Evolutionary conservation across 1,140 invertebrate species (phyloP).

Genomic region (Drosophila insularis): DNA sequence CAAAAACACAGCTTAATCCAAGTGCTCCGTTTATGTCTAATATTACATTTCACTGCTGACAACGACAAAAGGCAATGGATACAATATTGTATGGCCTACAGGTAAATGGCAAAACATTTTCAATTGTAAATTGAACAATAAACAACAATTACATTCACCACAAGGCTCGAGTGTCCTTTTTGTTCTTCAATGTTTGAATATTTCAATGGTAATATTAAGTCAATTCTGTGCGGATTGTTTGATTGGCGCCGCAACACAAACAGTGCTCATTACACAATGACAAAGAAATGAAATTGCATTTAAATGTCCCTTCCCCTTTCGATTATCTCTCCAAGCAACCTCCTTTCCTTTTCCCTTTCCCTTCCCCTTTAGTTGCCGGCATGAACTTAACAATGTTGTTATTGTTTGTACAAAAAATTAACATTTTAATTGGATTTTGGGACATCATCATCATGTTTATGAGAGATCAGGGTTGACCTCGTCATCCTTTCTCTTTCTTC

Average conservation of each 20-base stretch:
- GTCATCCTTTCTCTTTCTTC: background rate
- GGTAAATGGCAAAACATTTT: background rate
- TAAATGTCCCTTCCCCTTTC: slow-evolving; percentile 29
- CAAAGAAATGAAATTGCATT: slow-evolving; percentile 30
- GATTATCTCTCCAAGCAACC: slow-evolving; percentile 32
- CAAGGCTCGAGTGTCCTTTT: background rate
- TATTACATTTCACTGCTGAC: background rate
- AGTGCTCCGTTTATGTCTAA: background rate
- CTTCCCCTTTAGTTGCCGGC: slow-evolving; percentile 22
- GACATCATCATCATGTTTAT: slow-evolving; percentile 27
- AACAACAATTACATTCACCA: background rate
- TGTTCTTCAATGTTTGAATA: slow-evolving; percentile 13
- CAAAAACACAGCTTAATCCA: background rate
- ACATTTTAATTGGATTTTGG: slow-evolving; percentile 65
- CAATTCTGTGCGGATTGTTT: slow-evolving; percentile 12
- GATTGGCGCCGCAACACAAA: slow-evolving; percentile 37
- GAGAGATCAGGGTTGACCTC: slow-evolving; percentile 16
- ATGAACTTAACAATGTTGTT: slow-evolving; percentile 47
- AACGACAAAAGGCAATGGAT: background rate
- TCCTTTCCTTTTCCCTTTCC: background rate
- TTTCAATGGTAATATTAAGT: slow-evolving; percentile 19
- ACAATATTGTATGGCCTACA: background rate
- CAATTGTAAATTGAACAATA: background rate
- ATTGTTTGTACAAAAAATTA: slow-evolving; percentile 57
- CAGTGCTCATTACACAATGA: slow-evolving; percentile 49